Base-by-base conservation (phyloP, 64 coral and sea anemone genomes). In the Cladopsammia gracilis region DNA sequence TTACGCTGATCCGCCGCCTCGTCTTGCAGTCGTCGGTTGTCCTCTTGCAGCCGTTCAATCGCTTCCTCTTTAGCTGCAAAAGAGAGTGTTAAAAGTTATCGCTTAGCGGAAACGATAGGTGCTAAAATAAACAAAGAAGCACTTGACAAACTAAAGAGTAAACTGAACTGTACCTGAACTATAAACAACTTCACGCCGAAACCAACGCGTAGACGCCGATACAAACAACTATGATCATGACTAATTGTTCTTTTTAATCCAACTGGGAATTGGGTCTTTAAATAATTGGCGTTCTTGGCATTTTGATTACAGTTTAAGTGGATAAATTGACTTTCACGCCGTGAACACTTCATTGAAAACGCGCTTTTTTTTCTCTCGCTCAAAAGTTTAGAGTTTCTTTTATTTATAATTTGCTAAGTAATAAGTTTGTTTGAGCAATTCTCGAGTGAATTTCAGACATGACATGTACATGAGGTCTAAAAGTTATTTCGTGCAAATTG, bases 1-100 rank as follows among this genome's bases (percentile, higher is more conserved):
- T 90, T 78, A 16, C 94, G 67, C 19, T 59, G 25, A 8, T 82
- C 72, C 18, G 74, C 44, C 18, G 74, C 44, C 56, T 94, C 79
- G 62, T 26, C 25, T 45, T 26, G 61, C 12, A 88, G 20, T 73
- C 73, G 75, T 10, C 20, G 73, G 51, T 91, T 94, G 15, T 87
- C 87, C 25, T 48, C 76, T 14, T 62, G 14, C 68, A 91, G 70
- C 23, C 24, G 53, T n/a, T 94, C 70, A 19, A 80, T 67, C 8
- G 71, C 53, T 24, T 87, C 25, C 18, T 76, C 88, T 62, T 94
- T 93, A 46, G 66, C 96, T 98, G 74, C 77, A 58, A 64, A 91
- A 51, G 54, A 82, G 57, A 49, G 60, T 70, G 73, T 25, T 7
- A 89, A 34, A 48, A 8, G 59, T 78, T 73, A 26, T 14, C 22